Base-by-base conservation (phyloP, 2,113 vertebrate genomes). In the rat (Rattus norvegicus) region DNA sequence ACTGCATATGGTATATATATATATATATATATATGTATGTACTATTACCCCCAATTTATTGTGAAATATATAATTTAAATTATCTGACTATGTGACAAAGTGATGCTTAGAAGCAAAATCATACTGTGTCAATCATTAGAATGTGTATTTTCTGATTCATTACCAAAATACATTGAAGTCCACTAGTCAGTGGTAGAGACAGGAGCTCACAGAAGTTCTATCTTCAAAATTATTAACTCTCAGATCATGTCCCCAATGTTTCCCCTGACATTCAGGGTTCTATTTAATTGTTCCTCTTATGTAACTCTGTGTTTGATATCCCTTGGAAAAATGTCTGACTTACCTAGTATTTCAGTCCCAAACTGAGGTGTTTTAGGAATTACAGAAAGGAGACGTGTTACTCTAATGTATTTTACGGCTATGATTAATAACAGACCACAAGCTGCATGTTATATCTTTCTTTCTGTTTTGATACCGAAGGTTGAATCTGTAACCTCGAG, bases 231-330 rank as follows among this genome's bases (percentile, higher is more conserved):
- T 67, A 77, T 30, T 59, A 77, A 88, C 33, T 95, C 91, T 65
- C 70, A 65, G 16, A 91, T 95, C 91, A 79, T 52, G 20, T 73
- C 12, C 47, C 16, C 79, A 84, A 79, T 3, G 24, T 81, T 79
- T 96, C 75, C 43, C 26, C 20, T 94, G 73, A 39, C 88, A 69
- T 56, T 95, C 65, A 86, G 88, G 19, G 20, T 94, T 85, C 17
- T 88, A 59, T 72, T 95, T 94, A 93, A 86, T 70, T 17, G 39
- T 17, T 6, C 19, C 30, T 19, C 93, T 95, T 91, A 86, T 86
- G 73, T 7, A 87, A 59, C 33, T 86, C 73, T 94, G 75, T 94
- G n/a, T 97, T 94, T 19, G 12, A 90, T 28, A 94, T 92, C 19
- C 33, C 28, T 87, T 79, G 12, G 24, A 89, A 96, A 65, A 94